Base-by-base conservation (phyloP, 1,140 invertebrate species). In the Andrena cerasifolii region DNA sequence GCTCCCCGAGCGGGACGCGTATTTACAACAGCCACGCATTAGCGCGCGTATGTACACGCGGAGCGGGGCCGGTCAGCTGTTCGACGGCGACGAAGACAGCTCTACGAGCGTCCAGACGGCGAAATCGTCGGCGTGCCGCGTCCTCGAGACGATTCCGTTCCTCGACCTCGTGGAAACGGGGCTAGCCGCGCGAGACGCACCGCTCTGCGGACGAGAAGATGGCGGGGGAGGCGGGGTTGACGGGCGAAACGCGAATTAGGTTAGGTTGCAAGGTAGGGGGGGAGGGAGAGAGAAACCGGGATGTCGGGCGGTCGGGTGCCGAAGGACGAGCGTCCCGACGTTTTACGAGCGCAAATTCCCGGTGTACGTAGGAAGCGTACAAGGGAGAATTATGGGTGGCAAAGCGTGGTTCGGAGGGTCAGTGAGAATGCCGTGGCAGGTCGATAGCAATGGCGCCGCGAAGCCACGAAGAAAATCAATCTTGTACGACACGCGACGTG, bases 381-480 rank as follows among this genome's bases (percentile, higher is more conserved):
- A 26, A 26, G 71, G 26, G 33, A 67, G 47, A 43, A 78, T 10
- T 5, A 40, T 40, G 67, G 67, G 65, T 82, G 78, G 77, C 78
- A 77, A 76, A 87, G 83, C 84, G 75, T 59, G 80, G 51, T 28
- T 79, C 74, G 80, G 72, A 83, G 80, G 72, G 84, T 82, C 73
- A 77, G 72, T 73, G 80, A 84, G 75, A 78, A 67, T 56, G 58
- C 73, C 36, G 36, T 79, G 71, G 82, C 86, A 89, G 87, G 88
- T 91, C 90, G 89, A 91, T 91, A 91, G 88, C 88, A 90, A 90
- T 89, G 89, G 90, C 89, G 88, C 82, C 88, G 88, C 79, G 63
- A 65, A 66, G 84, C 86, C 82, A 83, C 87, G 85, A 82, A 88
- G 89, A 92, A 91, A 93, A 92, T 92, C 90, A 92, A 92, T 92